These are phyloP conservation scores for Agrilus mali DNA, from an alignment of 2,888 invertebrate species.

Conservation along the genomic window DNA sequence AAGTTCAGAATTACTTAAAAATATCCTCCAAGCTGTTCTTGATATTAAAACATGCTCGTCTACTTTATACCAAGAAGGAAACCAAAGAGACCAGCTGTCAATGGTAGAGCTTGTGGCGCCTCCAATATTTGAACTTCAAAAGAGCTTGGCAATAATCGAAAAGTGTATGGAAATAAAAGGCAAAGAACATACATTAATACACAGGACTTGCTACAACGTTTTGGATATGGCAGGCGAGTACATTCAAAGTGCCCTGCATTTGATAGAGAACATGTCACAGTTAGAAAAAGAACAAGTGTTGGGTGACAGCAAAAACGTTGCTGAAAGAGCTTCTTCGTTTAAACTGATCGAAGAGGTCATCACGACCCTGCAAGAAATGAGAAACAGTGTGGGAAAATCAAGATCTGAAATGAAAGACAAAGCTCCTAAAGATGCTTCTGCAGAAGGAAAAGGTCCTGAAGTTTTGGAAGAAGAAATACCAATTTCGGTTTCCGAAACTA, in stretches of 20 bases:
- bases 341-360: slow-evolving; percentile 36
- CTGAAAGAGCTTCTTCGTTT: slow-evolving; percentile 30
- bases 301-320: slow-evolving; percentile 19
- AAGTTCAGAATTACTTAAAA: slow-evolving; percentile 52
- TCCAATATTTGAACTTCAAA: slow-evolving; percentile 50
- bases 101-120: slow-evolving; percentile 44
- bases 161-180: slow-evolving; percentile 57
- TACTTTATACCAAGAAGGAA: slow-evolving; percentile 34
- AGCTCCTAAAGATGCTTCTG: background rate
- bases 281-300: slow-evolving; percentile 34
- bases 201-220: slow-evolving; percentile 54
- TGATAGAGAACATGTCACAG: slow-evolving; percentile 38
- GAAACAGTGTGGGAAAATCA: slow-evolving; percentile 36
- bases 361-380: slow-evolving; percentile 46
- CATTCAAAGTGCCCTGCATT: slow-evolving; percentile 41
- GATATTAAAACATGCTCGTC: slow-evolving; percentile 51
- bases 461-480: slow-evolving; percentile 14
- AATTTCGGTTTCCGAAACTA: slow-evolving; percentile 16
- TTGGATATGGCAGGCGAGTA: slow-evolving; percentile 46
- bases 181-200: slow-evolving; percentile 52
- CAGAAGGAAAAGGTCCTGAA: slow-evolving; percentile 9
- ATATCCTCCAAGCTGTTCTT: slow-evolving; percentile 46
- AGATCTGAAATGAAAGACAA: slow-evolving; percentile 20
- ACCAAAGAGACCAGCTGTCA: slow-evolving; percentile 35
- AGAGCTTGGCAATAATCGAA: slow-evolving; percentile 51